A percentile compares a stretch with the other conserved stretches of the same genome.
These are phyloP conservation scores for Megaleporinus macrocephalus DNA, from an alignment of 2,113 vertebrate genomes.

Conservation along the genomic window DNA sequence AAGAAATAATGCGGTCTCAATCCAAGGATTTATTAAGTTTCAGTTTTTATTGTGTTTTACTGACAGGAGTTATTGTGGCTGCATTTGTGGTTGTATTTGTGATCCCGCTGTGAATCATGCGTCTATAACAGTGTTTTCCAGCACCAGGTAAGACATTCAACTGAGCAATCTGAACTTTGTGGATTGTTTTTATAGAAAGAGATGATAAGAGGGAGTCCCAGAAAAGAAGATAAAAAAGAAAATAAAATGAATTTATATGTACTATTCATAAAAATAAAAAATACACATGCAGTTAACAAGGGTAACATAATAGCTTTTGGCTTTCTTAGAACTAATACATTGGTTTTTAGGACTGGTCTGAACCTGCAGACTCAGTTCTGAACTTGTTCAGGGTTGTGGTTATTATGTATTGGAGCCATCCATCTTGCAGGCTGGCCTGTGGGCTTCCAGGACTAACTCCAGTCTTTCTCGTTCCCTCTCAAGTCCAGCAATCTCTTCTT, in stretches of 20 bases:
- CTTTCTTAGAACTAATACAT: conserved; percentile 21
- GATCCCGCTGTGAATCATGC: not conserved
- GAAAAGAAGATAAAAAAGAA: not conserved
- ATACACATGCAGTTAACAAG: conserved; percentile 29
- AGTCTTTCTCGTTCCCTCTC: conserved; percentile 81
- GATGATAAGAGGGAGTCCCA: not conserved
- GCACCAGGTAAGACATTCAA: not conserved
- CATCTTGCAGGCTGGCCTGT: conserved; percentile 79
- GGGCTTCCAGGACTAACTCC: conserved; percentile 79
- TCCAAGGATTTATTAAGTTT: not conserved
- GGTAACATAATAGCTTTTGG: conserved; percentile 5
- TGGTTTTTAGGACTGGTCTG: conserved; percentile 42
- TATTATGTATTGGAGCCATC: conserved; percentile 30
- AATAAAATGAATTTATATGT: not conserved
- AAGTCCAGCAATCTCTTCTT: conserved; percentile 77
- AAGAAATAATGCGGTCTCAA: not conserved
- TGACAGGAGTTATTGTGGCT: conserved; percentile 9
- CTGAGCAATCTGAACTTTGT: not conserved
- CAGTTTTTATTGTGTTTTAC: conserved; percentile 19
- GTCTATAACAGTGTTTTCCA: conserved; percentile 11
- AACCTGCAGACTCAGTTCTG: conserved; percentile 57
- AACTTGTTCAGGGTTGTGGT: conserved; percentile 28
- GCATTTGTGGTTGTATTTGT: not conserved
- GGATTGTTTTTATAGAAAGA: not conserved
- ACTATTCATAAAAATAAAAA: not conserved